Conservation (phyloP, 1,140 invertebrate genomes). For the Stegodyphus mimosarum region DNA sequence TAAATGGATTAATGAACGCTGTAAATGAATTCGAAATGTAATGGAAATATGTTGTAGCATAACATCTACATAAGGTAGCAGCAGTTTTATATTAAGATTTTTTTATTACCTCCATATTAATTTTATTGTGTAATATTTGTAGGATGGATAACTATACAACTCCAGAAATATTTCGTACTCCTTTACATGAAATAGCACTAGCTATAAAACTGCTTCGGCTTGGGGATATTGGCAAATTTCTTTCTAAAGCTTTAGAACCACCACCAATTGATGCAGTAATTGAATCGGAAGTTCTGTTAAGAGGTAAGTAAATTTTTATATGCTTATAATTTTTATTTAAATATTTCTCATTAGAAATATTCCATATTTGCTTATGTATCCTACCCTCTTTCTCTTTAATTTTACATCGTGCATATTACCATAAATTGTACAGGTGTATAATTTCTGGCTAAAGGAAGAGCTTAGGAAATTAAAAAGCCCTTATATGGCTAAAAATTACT, state of each 20-base stretch:
- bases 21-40: no score
- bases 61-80: no score
- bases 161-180: slow-evolving; percentile 95
- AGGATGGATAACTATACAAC: slow-evolving; percentile 88
- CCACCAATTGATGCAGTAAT: slow-evolving; percentile 94
- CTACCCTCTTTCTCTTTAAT: slow-evolving; percentile 4
- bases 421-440: no score
- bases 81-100: not conserved
- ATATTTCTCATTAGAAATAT: not conserved
- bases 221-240: slow-evolving; percentile 89
- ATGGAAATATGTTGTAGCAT: no score
- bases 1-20: no score
- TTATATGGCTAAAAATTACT: no score
- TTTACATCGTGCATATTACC: no score
- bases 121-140: not conserved
- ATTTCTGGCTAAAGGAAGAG: no score
- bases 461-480: no score
- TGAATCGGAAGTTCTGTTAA: slow-evolving; percentile 80
- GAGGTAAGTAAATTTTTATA: slow-evolving; percentile 55
- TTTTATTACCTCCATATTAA: slow-evolving; percentile 1
- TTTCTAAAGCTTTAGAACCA: slow-evolving; percentile 92
- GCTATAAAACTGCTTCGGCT: slow-evolving; percentile 88
- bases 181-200: slow-evolving; percentile 88
- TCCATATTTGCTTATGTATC: not conserved
- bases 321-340: slow-evolving; percentile 66